A percentile compares a stretch with the other conserved stretches of the same genome.
Evolutionary conservation across 2,888 invertebrate genomes (phyloP).

Genomic region (Colletes collaris): DNA sequence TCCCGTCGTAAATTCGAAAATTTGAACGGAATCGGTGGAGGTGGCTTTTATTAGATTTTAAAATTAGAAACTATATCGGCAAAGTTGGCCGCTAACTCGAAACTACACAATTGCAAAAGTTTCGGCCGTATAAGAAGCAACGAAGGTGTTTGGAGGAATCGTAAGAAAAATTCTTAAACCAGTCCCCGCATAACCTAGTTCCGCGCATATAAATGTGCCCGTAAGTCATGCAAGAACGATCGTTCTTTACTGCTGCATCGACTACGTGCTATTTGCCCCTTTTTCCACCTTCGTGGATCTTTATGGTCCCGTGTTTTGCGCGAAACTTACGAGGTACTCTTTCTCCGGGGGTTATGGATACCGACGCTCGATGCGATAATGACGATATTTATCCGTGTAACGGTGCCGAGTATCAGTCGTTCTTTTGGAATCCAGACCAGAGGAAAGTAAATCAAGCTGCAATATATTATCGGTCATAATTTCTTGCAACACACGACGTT

Average conservation of each 20-base stretch:
- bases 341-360: constrained; percentile 10
- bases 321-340: constrained; percentile 33
- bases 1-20: not conserved
- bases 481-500: too few species aligned
- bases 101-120: constrained; percentile 61
- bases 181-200: constrained; percentile 72
- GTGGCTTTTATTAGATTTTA: constrained; percentile 21
- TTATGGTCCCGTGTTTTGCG: constrained; percentile 38
- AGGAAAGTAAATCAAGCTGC: too few species aligned
- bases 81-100: constrained; percentile 46
- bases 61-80: constrained; percentile 36
- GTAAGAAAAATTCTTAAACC: constrained; percentile 71
- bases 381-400: constrained; percentile 18
- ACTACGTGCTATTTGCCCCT: constrained; percentile 45
- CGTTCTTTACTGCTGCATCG: constrained; percentile 62
- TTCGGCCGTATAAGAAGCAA: constrained; percentile 39
- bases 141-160: constrained; percentile 51
- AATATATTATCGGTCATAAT: too few species aligned
- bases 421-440: not conserved
- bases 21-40: not conserved
- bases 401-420: not conserved
- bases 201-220: constrained; percentile 61
- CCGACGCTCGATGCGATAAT: constrained; percentile 25
- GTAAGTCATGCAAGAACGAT: constrained; percentile 69
- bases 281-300: constrained; percentile 47